These are phyloP conservation scores for Siphlonurus alternatus DNA, from an alignment of 2,888 invertebrate genomes.

Conservation along the genomic window DNA sequence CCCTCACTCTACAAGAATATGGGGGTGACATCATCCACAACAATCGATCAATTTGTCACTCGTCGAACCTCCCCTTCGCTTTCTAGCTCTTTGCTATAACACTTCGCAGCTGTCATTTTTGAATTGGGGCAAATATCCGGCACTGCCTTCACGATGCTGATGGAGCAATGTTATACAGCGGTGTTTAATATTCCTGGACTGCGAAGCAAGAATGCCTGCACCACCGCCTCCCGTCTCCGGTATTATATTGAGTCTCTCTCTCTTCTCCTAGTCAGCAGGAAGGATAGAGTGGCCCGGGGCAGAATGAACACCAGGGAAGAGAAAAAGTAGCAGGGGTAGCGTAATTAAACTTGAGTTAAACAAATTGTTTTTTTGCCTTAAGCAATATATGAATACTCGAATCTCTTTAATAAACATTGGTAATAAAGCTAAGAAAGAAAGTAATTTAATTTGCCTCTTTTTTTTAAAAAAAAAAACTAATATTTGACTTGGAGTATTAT, in stretches of 20 bases:
- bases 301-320: too few relatives aligned
- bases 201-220: too few relatives aligned
- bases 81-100: neutral
- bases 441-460: neutral
- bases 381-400: neutral
- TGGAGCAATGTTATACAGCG: neutral
- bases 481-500: too few relatives aligned
- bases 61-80: neutral
- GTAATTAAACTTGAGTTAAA: slow-evolving; percentile 1
- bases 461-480: too few relatives aligned
- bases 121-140: neutral
- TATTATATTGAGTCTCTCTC: too few relatives aligned
- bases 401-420: slow-evolving; percentile 1
- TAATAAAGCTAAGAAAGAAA: neutral
- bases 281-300: neutral
- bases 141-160: neutral
- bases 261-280: neutral
- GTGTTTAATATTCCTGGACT: too few relatives aligned
- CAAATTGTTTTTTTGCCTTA: slow-evolving; percentile 1
- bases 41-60: slow-evolving; percentile 3
- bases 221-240: too few relatives aligned
- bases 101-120: neutral
- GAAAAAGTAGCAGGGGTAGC: neutral
- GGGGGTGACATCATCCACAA: slow-evolving; percentile 2
- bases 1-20: neutral